These are phyloP conservation scores for Sycobia sp. DNA, from an alignment of 1,140 invertebrate species.

Conservation along the genomic window DNA sequence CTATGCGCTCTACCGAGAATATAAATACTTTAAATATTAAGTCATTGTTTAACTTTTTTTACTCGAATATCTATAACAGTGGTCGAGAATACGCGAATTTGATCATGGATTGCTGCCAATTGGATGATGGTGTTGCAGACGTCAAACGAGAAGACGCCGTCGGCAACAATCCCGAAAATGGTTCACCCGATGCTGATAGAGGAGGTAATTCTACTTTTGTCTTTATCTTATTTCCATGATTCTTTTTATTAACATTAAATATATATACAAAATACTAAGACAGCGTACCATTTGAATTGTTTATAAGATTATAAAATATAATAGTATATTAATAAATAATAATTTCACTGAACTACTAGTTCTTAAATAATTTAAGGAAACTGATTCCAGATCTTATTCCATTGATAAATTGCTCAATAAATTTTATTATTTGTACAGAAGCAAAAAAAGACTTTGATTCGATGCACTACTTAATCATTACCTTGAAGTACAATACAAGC, in stretches of 20 bases:
- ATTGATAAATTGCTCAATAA: not conserved
- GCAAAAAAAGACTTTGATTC: conserved; percentile 1
- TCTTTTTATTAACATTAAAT: not conserved
- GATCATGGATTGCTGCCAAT: conserved; percentile 90
- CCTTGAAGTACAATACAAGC: not conserved
- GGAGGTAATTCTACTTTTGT: conserved; percentile 61
- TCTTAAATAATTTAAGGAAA: too few relatives aligned
- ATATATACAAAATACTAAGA: too few relatives aligned
- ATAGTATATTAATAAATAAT: too few relatives aligned
- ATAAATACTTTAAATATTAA: not conserved
- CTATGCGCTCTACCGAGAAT: too few relatives aligned
- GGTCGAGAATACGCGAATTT: conserved; percentile 87
- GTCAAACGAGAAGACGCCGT: conserved; percentile 79
- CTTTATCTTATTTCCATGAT: not conserved
- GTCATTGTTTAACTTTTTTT: not conserved
- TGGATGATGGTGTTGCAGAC: conserved; percentile 78
- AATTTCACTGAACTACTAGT: too few relatives aligned
- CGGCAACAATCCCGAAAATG: conserved; percentile 82
- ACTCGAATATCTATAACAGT: conserved; percentile 64
- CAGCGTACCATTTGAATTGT: too few relatives aligned
- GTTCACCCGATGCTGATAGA: conserved; percentile 82
- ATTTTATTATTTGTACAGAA: not conserved
- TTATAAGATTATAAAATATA: too few relatives aligned
- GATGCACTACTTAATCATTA: not conserved
- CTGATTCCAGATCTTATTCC: not conserved